A percentile compares a stretch with the other conserved stretches of the same genome.
Conservation (phyloP, 2,113 vertebrate species). For the Mesoclemmys tuberculata region DNA sequence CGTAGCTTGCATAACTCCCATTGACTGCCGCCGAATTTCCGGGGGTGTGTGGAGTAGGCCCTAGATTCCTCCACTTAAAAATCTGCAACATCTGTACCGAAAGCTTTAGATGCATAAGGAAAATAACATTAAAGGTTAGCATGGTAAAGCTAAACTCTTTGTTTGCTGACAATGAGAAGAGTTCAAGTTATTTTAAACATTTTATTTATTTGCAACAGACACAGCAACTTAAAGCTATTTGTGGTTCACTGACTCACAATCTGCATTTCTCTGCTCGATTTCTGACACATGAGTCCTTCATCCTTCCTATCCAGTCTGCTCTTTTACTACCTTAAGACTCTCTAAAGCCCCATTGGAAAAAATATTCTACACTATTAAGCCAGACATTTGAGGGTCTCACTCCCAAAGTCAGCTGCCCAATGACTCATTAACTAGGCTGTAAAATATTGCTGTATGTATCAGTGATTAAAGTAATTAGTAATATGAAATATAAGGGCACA, state of each 20-base stretch:
- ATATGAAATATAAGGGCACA: constrained; percentile 69
- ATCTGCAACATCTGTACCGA: not conserved
- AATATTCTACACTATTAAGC: not conserved
- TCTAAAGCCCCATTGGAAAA: not conserved
- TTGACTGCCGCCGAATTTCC: too few relatives aligned
- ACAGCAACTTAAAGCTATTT: constrained; percentile 17
- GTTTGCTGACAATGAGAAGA: not conserved
- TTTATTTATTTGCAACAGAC: not conserved
- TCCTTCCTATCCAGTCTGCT: not conserved
- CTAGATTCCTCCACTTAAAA: not conserved
- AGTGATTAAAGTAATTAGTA: constrained; percentile 71
- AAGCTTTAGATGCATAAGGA: not conserved
- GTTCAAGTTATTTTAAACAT: not conserved
- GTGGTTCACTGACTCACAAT: constrained; percentile 11
- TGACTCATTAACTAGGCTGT: constrained; percentile 62
- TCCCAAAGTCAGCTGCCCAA: constrained; percentile 61
- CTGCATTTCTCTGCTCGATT: not conserved
- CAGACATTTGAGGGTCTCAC: constrained; percentile 39
- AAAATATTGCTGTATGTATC: constrained; percentile 54
- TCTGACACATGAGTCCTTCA: not conserved
- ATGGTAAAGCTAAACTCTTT: not conserved
- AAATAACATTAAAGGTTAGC: constrained; percentile 6
- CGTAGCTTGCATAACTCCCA: too few relatives aligned
- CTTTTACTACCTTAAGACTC: not conserved
- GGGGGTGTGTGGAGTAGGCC: too few relatives aligned